Evolutionary conservation across 2,113 vertebrate genomes (phyloP), one percentile per base, ranked within the genome.

Genomic region (Mola mola): DNA sequence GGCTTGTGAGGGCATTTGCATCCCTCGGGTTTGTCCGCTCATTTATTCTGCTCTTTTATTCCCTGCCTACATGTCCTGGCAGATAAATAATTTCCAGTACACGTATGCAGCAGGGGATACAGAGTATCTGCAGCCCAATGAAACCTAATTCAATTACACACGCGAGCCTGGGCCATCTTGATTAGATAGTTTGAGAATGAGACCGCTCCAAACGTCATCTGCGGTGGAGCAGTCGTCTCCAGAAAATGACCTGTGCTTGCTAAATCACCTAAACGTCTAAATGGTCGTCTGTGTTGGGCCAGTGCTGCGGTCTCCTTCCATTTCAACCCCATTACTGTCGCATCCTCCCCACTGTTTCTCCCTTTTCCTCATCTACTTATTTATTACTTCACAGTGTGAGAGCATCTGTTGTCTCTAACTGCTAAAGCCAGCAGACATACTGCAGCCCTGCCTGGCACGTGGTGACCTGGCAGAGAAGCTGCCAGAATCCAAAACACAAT

Each of bases 361-460:
- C 31, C 25, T 7, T 2, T 37, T 31, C 40, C 12, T 33, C 26
- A 2, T 50, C 16, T 12, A 37, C n/a, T 40, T 61, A 20, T 55
- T 17, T 34, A 25, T 44, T 15, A 44, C 64, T 64, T 52, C 49
- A 58, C 26, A 38, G 19, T 10, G 15, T 41, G 29, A 52, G 60
- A 62, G 51, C 68, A 29, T 53, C 52, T 71, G 70, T 59, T 70
- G 58, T 21, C 16, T 56, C 36, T 6, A 50, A 22, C 57, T 57
- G 20, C 22, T 21, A 33, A 50, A 64, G 52, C 36, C 71, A 58
- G 59, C 22, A n/a, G 64, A 74, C 71, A 58, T 31, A 42, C 67
- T 52, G 58, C 50, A 60, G 16, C 31, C 26, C 57, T 58, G 51
- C 26, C 25, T 57, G 65, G 42, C 60, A 52, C n/a, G n/a, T 25